Evolutionary conservation across 2,797 vertebrate genomes (phyloP), one percentile per base, ranked within the genome.

Genomic region (Sternarchorhynchus goeldii): DNA sequence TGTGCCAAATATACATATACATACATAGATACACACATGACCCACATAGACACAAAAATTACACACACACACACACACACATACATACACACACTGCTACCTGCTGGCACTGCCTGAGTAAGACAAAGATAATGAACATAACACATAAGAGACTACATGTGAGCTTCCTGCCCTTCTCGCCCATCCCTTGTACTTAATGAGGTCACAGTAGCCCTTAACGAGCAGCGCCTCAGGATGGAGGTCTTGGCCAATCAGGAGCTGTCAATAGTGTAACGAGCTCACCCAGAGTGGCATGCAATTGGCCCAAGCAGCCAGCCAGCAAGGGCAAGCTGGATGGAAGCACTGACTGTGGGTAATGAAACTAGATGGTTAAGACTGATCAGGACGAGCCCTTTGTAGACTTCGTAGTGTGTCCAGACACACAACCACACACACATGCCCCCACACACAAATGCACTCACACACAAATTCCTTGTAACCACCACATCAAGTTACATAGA

Each of bases 281-380:
- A 90, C 90, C 89, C 87, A 86, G 89, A 89, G 89, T 89, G 55
- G 78, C 83, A 59, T 70, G 71, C 90, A 91, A 92, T 93, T 93
- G 91, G 88, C 87, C 72, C 77, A 85, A 5, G 87, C 91, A 92
- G 87, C 80, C 86, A 87, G 90, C 89, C 89, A 86, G 88, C 86
- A 91, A 92, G 91, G 90, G 89, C 91, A 91, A 85, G 67, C 87
- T 78, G 88, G 88, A 90, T 91, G 85, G 89, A 90, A 82, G 88
- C 88, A 77, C 82, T 93, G 92, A 93, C 92, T 90, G 86, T 90
- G 87, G 84, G 87, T 90, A 93, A 94, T 92, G 88, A 90, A 89
- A 91, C 88, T 87, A 89, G 86, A 91, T 88, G 88, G 88, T 91
- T 79, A 90, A 91, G 90, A 92, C 92, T 92, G 90, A 93, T 93